phyloP scores from a whole-genome alignment of 2,888 invertebrate genomes.

The Hoplodrina ambigua region DNA sequence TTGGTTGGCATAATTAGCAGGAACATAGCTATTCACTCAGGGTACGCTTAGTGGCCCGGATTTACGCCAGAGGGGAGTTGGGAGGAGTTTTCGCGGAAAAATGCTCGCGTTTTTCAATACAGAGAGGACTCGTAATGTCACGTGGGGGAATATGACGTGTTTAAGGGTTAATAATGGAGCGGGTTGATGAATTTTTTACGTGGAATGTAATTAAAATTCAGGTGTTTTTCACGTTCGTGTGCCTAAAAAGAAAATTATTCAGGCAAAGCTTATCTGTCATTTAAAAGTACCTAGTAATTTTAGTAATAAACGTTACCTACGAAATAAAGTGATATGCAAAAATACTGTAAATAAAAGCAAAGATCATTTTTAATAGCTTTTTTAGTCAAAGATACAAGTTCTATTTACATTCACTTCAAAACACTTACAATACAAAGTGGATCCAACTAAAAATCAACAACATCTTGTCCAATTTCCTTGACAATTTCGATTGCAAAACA shows the following conservation, averaged over 20 bases:
- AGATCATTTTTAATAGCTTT: background rate
- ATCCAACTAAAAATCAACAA: constrained; percentile 9
- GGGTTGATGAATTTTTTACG: constrained; percentile 40
- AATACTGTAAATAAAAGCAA: background rate
- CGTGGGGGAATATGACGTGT: constrained; percentile 58
- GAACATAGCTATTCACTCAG: constrained; percentile 89
- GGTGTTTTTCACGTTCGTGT: constrained; percentile 8
- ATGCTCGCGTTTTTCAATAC: constrained; percentile 64
- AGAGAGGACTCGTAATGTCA: constrained; percentile 50
- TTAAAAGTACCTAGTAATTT: background rate
- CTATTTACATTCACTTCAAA: background rate
- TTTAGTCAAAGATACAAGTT: background rate
- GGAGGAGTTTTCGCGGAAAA: constrained; percentile 57
- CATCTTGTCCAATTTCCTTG: constrained; percentile 36
- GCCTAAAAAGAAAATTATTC: background rate
- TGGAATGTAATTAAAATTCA: constrained; percentile 11
- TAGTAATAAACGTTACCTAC: background rate
- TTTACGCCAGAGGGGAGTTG: constrained; percentile 66
- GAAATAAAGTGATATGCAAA: background rate
- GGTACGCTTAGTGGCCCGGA: constrained; percentile 74
- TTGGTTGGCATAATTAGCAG: constrained; percentile 85
- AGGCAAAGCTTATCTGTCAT: background rate
- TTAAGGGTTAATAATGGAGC: constrained; percentile 56
- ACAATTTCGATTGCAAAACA: constrained; percentile 48
- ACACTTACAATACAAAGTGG: background rate